Conservation (phyloP, 2,888 invertebrate genomes). For the Chrysotoxum bicinctum region DNA sequence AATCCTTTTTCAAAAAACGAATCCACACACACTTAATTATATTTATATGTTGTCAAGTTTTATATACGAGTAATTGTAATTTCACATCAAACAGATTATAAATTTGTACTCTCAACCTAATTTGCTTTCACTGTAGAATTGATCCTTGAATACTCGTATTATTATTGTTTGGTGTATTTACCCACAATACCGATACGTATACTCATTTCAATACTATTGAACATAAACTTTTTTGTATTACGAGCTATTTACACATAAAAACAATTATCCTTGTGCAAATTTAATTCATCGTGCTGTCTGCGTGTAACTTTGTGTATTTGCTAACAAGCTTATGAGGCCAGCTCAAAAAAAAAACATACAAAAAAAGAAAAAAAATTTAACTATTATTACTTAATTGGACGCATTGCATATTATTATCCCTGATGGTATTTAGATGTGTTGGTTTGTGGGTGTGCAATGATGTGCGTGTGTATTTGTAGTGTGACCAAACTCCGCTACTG, state of each 20-base stretch:
- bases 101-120: conserved; percentile 15
- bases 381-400: conserved; percentile 66
- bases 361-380: neutral
- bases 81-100: conserved; percentile 5
- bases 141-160: conserved; percentile 8
- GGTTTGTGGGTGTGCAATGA: neutral
- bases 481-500: conserved; percentile 5
- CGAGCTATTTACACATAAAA: conserved; percentile 13
- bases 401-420: conserved; percentile 44
- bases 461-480: conserved; percentile 18
- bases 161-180: neutral
- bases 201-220: neutral
- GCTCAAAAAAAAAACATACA: neutral
- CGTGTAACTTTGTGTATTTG: neutral
- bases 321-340: neutral
- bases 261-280: conserved; percentile 58
- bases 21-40: too few relatives aligned
- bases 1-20: neutral
- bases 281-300: conserved; percentile 23
- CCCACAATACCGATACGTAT: neutral
- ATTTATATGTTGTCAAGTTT: too few relatives aligned
- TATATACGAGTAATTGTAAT: neutral
- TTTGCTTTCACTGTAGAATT: conserved; percentile 5
- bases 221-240: neutral
- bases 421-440: neutral